Evolutionary conservation across 2,113 vertebrate genomes (phyloP).

Genomic region (Zosterops hypoxanthus): DNA sequence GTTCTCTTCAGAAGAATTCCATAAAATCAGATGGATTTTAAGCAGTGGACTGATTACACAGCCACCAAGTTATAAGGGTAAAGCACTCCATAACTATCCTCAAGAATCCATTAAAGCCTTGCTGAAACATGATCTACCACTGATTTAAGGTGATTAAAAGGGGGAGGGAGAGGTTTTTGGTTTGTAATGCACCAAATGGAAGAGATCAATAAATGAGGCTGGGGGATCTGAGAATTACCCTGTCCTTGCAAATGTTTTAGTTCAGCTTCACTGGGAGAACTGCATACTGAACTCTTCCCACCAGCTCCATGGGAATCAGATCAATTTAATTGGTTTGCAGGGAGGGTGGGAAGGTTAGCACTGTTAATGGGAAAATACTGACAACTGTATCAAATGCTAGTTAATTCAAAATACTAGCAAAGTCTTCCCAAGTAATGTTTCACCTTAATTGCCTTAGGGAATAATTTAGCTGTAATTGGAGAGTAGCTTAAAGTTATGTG

Average conservation of each 20-base stretch:
- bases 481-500: constrained; percentile 30
- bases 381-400: constrained; percentile 50
- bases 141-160: constrained; percentile 34
- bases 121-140: constrained; percentile 29
- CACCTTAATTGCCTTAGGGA: constrained; percentile 63
- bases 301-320: constrained; percentile 11
- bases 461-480: constrained; percentile 61
- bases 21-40: background rate
- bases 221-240: background rate
- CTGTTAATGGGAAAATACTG: constrained; percentile 40
- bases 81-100: background rate
- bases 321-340: constrained; percentile 7
- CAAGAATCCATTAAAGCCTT: constrained; percentile 26
- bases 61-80: background rate
- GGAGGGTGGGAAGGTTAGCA: constrained; percentile 6
- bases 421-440: constrained; percentile 25
- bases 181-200: background rate
- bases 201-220: constrained; percentile 6
- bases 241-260: constrained; percentile 4
- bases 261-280: background rate
- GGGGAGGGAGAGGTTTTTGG: background rate
- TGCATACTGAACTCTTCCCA: background rate
- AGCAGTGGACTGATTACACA: background rate
- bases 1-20: constrained; percentile 33
- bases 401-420: constrained; percentile 47